Base-by-base conservation (phyloP, 2,797 vertebrate genomes). In the Hylomyscus alleni region DNA sequence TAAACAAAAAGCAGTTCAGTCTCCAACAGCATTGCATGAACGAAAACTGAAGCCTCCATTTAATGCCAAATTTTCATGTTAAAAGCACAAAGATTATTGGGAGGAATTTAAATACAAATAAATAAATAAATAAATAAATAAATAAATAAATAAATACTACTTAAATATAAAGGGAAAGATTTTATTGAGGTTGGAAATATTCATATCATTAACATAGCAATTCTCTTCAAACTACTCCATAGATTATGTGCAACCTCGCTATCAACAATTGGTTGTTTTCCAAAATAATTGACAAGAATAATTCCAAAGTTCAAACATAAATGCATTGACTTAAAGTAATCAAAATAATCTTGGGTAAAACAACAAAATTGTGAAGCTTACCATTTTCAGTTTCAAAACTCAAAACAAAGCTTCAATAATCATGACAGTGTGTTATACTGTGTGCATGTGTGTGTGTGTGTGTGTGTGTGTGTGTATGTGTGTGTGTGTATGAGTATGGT, bases 251-350 rank as follows among this genome's bases (percentile, higher is more conserved):
- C 0, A 52, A 11, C 6, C 17, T n/a, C 3, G 47, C 19, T 22
- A 56, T 7, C n/a, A 87, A 56, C 19, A 83, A 13, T 52, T 78
- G 14, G 8, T 19, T 44, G 15, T 52, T 90, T 87, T 93, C n/a
- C 8, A 85, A 34, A 90, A 69, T n/a, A 29, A 44, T n/a, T 73
- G 10, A 54, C 80, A 96, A 93, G 47, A 1, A 12, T 89, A 12
- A 52, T 76, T 75, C 14, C 73, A 47, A 95, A 96, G 80, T 50
- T 87, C 22, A 84, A 81, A 54, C 40, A n/a, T 44, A 95, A 89
- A 58, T 0, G 22, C 40, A 85, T 81, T 12, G 58, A 78, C 13
- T 24, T 60, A 91, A 56, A 50, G 4, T 29, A 93, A 6, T 4
- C 10, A 60, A 94, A 93, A 73, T 31, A 62, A 62, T 58, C 52